A percentile compares a stretch with the other conserved stretches of the same genome.
phyloP scores from a whole-genome alignment of 2,113 vertebrate species.

The Cyphomyrus discorhynchus region DNA sequence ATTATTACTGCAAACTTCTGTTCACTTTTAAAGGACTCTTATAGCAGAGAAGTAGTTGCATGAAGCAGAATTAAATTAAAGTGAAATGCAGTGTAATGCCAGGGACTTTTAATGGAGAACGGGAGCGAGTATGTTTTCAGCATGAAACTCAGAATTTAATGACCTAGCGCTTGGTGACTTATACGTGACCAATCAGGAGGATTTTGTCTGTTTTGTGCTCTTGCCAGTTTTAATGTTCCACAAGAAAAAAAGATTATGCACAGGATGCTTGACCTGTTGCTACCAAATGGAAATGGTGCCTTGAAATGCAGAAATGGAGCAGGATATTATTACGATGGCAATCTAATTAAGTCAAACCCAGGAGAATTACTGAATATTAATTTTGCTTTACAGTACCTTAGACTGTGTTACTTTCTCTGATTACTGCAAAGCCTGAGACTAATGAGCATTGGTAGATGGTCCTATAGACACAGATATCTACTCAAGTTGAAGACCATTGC shows the following conservation, averaged over 20 bases:
- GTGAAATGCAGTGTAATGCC: not conserved
- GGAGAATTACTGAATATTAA: constrained; percentile 45
- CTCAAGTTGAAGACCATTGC: not conserved
- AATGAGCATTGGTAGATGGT: not conserved
- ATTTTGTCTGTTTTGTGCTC: not conserved
- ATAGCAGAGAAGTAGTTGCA: not conserved
- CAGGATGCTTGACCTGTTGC: constrained; percentile 5
- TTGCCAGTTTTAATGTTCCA: constrained; percentile 4
- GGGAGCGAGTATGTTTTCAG: not conserved
- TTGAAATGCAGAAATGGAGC: constrained; percentile 24
- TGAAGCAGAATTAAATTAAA: constrained; percentile 14
- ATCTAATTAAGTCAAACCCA: constrained; percentile 43
- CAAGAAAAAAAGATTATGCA: not conserved
- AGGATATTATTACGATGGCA: constrained; percentile 48
- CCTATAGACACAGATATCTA: not conserved
- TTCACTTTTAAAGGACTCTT: constrained; percentile 32
- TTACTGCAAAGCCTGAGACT: constrained; percentile 8
- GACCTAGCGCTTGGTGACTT: not conserved
- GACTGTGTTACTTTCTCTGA: not conserved
- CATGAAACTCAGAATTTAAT: not conserved
- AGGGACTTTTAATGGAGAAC: not conserved
- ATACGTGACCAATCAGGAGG: not conserved
- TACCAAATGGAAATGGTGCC: constrained; percentile 34
- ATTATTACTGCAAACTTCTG: constrained; percentile 45
- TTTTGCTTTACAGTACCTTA: constrained; percentile 11